These are phyloP conservation scores for Andricus grossulariae DNA, from an alignment of 1,140 invertebrate genomes.

Conservation along the genomic window DNA sequence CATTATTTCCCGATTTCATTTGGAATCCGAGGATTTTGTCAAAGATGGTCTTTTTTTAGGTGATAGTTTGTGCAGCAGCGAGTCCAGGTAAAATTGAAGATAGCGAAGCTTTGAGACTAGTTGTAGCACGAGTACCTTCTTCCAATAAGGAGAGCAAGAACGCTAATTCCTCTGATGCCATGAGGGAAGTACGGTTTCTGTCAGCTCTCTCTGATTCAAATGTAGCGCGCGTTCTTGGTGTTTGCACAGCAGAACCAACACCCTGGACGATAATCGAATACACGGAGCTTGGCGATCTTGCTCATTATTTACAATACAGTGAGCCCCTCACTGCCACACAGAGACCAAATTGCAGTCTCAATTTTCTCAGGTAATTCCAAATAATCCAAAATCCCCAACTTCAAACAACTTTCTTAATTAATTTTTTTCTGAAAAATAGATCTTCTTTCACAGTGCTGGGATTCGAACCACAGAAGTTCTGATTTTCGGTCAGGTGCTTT, in stretches of 20 bases:
- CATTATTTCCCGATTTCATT: too few species aligned
- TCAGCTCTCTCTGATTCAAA: slow-evolving; percentile 85
- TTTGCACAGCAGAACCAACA: slow-evolving; percentile 79
- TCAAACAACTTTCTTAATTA: too few species aligned
- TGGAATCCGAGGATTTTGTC: slow-evolving; percentile 13
- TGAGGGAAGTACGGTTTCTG: slow-evolving; percentile 84
- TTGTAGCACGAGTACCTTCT: slow-evolving; percentile 75
- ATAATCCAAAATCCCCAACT: too few species aligned
- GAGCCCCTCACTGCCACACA: slow-evolving; percentile 68
- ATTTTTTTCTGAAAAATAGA: too few species aligned
- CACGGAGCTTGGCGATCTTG: slow-evolving; percentile 87
- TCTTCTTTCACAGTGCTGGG: too few species aligned
- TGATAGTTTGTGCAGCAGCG: slow-evolving; percentile 77
- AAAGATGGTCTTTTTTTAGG: slow-evolving; percentile 60
- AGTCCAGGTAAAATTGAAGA: slow-evolving; percentile 72
- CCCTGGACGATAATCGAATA: slow-evolving; percentile 87
- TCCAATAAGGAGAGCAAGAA: slow-evolving; percentile 60
- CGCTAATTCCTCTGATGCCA: slow-evolving; percentile 65
- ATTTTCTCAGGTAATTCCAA: slow-evolving; percentile 68
- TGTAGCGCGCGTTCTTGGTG: slow-evolving; percentile 84
- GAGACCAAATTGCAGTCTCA: slow-evolving; percentile 69
- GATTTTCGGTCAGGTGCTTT: too few species aligned
- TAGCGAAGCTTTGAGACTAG: slow-evolving; percentile 69
- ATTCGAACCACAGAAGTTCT: too few species aligned
- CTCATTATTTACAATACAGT: slow-evolving; percentile 82